Conservation (phyloP, 2,888 invertebrate genomes). For the Parnassius glacialis region DNA sequence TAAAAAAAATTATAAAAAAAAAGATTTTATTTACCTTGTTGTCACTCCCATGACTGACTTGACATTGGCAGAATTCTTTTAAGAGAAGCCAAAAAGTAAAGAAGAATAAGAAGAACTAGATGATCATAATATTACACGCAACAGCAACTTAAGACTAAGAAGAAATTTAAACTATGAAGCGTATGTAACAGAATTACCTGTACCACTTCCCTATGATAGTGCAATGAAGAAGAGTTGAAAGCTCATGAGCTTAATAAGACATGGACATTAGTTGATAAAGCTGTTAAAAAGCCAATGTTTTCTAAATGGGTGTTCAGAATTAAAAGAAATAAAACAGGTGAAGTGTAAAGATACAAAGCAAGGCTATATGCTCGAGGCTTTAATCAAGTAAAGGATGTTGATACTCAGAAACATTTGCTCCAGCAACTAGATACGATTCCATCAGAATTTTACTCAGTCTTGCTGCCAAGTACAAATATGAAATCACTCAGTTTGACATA, state of each 20-base stretch:
- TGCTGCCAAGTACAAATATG: no score
- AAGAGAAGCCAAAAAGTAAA: no score
- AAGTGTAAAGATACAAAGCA: slow-evolving; percentile 24
- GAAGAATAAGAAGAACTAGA: slow-evolving; percentile 33
- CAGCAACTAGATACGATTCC: no score
- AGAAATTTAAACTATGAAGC: slow-evolving; percentile 31
- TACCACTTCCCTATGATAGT: slow-evolving; percentile 34
- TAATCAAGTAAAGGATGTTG: slow-evolving; percentile 30
- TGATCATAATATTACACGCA: slow-evolving; percentile 3
- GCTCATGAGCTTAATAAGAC: slow-evolving; percentile 35
- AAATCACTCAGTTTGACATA: no score
- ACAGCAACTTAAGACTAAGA: slow-evolving; percentile 33
- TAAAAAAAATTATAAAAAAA: no score
- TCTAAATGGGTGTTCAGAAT: slow-evolving; percentile 37
- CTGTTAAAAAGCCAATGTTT: slow-evolving; percentile 30
- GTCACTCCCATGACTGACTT: no score
- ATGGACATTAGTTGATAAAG: slow-evolving; percentile 30
- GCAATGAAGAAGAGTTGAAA: slow-evolving; percentile 33
- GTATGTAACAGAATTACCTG: slow-evolving; percentile 31
- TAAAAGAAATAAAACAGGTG: slow-evolving; percentile 30
- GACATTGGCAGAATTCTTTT: no score
- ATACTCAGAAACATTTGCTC: no score
- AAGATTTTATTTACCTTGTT: no score
- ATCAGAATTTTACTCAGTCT: no score
- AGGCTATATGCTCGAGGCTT: slow-evolving; percentile 33